Base-by-base conservation (phyloP, 1,140 invertebrate genomes). In the Babylonia areolata region DNA sequence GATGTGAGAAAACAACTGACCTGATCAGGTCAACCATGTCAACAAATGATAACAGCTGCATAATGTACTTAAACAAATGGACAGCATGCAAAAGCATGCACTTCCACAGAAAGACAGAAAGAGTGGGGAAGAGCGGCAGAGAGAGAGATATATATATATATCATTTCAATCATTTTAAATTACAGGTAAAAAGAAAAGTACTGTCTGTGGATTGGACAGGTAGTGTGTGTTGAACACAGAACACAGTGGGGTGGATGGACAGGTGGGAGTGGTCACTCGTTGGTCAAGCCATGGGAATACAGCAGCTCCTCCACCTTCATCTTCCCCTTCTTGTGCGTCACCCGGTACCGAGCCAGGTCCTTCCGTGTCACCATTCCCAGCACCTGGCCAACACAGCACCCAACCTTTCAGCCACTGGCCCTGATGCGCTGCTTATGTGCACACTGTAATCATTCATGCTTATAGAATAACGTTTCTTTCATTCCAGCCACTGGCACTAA, bases 331-430 rank as follows among this genome's bases (percentile, higher is more conserved):
- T 97, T 96, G 51, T 75, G 46, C 83, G 79, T 86, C 37, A 90
- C 86, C 79, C 87, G 88, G 86, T 91, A 96, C 64, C 97, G 95
- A 0, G 97, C 98, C 42, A 99, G 96, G 95, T 99, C 98, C 95
- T 99, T 99, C 80, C 98, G 95, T 0, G 98, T 99, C 78, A 99
- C 97, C 95, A 99, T 98, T 23, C 98, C 98, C 89, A 98, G 96
- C 11, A 99, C 97, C 97, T 98, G 91, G 37, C 11, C 9, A 77
- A 17, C 73, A 77, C 3, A 77, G 15, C 15, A 77, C 11, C 3
- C 77, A 79, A 1, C 23, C 28, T n/a, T 2, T 64, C 23, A 64
- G n/a, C n/a, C n/a, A n/a, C n/a, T n/a, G n/a, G n/a, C n/a, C n/a
- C n/a, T n/a, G n/a, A n/a, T n/a, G n/a, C n/a, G n/a, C n/a, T n/a